Evolutionary conservation across 2,888 invertebrate species (phyloP).

Genomic region (Nematopogon swammerdamellus): DNA sequence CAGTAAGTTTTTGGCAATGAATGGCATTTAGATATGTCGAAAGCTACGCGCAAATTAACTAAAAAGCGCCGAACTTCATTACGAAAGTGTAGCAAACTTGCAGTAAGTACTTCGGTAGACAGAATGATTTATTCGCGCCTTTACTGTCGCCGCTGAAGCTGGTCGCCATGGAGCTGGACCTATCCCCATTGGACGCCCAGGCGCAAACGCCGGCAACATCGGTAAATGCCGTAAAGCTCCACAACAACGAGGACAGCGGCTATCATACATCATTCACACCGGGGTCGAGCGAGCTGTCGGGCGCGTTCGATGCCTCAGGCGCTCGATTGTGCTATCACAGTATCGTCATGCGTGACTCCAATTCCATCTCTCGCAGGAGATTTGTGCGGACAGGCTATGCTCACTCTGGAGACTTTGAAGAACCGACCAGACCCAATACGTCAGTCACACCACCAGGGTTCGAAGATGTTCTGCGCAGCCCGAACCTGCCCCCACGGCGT

Average conservation of each 20-base stretch:
- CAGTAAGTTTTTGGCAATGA: too few species aligned
- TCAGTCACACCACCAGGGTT: background rate
- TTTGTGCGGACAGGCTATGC: background rate
- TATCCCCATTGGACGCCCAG: background rate
- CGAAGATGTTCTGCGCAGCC: too few species aligned
- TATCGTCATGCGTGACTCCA: background rate
- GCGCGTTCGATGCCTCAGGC: slow-evolving; percentile 18
- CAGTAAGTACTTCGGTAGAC: too few species aligned
- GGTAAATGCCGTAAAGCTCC: slow-evolving; percentile 25
- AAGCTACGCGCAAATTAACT: too few species aligned
- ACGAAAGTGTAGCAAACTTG: too few species aligned
- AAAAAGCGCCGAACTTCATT: too few species aligned
- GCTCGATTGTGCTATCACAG: background rate
- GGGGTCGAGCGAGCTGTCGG: slow-evolving; percentile 24
- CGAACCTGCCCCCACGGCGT: background rate
- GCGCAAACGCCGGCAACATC: slow-evolving; percentile 22
- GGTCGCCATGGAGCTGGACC: background rate
- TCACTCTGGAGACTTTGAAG: background rate
- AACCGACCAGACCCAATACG: background rate
- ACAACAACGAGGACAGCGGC: slow-evolving; percentile 42
- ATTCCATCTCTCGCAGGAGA: background rate
- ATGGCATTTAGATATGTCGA: too few species aligned
- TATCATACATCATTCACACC: slow-evolving; percentile 43
- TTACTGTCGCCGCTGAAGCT: too few species aligned
- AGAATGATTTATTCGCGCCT: too few species aligned